Conservation (phyloP, 2,797 vertebrate genomes). For the Helarctos malayanus region DNA sequence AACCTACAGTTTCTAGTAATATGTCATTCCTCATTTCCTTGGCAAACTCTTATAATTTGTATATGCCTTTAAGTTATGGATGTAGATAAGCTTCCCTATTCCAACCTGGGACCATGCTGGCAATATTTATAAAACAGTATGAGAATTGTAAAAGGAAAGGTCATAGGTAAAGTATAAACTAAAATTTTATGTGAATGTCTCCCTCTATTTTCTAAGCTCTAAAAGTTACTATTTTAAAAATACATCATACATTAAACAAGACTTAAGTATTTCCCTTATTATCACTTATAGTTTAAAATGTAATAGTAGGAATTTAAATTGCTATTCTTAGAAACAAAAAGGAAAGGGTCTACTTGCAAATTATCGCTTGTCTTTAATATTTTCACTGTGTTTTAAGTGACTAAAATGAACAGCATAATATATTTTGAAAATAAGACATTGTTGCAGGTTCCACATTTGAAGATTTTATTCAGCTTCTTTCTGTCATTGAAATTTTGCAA, state of each 20-base stretch:
- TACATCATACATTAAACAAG: background rate
- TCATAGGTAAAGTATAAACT: background rate
- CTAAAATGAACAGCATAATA: background rate
- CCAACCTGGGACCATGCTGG: background rate
- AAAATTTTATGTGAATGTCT: background rate
- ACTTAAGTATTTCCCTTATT: background rate
- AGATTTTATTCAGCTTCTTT: slow-evolving; percentile 30
- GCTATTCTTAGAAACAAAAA: slow-evolving; percentile 27
- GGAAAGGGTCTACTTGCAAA: slow-evolving; percentile 3
- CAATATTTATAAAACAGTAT: slow-evolving; percentile 33
- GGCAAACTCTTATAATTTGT: background rate
- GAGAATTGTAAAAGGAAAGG: background rate
- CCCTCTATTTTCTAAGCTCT: slow-evolving; percentile 45
- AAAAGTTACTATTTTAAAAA: slow-evolving; percentile 40
- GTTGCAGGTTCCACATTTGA: background rate
- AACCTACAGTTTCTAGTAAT: background rate
- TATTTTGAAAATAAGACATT: slow-evolving; percentile 29
- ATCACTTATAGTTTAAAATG: slow-evolving; percentile 39
- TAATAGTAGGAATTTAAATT: slow-evolving; percentile 13
- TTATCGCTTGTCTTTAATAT: slow-evolving; percentile 42
- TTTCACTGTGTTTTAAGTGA: slow-evolving; percentile 37
- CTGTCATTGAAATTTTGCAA: slow-evolving; percentile 46
- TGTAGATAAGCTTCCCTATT: background rate
- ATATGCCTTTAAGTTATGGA: background rate
- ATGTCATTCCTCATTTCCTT: background rate